phyloP scores from a whole-genome alignment of 2,113 vertebrate species.

The Centropus unirufus region DNA sequence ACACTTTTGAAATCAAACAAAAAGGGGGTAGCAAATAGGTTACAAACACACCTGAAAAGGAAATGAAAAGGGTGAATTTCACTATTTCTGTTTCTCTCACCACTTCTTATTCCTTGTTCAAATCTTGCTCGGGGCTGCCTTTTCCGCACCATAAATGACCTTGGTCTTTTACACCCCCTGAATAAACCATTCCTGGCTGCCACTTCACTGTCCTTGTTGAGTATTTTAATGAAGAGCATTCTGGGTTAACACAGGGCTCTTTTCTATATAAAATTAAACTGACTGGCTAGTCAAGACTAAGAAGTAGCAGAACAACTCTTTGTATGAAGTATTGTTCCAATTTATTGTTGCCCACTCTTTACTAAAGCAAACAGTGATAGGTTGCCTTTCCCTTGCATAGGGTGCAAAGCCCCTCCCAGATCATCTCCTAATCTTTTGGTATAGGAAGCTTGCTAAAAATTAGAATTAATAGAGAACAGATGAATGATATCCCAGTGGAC shows the following conservation, averaged over 20 bases:
- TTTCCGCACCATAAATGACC: not conserved
- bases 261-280: not conserved
- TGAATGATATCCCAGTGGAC: not conserved
- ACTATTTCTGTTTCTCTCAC: not conserved
- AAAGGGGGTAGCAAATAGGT: not conserved
- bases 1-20: not conserved
- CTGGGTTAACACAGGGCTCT: not conserved
- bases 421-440: not conserved
- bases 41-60: not conserved
- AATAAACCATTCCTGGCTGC: not conserved
- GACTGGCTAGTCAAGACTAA: not conserved
- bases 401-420: not conserved
- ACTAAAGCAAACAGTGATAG: not conserved
- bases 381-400: not conserved
- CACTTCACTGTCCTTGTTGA: not conserved
- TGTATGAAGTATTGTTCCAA: not conserved
- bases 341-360: not conserved
- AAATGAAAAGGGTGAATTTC: not conserved
- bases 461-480: not conserved
- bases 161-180: not conserved
- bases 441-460: not conserved
- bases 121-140: not conserved
- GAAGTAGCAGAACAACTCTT: not conserved
- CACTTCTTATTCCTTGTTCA: not conserved
- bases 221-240: not conserved